Conservation (phyloP, 2,113 vertebrate genomes). For the Oenanthe oenanthe region DNA sequence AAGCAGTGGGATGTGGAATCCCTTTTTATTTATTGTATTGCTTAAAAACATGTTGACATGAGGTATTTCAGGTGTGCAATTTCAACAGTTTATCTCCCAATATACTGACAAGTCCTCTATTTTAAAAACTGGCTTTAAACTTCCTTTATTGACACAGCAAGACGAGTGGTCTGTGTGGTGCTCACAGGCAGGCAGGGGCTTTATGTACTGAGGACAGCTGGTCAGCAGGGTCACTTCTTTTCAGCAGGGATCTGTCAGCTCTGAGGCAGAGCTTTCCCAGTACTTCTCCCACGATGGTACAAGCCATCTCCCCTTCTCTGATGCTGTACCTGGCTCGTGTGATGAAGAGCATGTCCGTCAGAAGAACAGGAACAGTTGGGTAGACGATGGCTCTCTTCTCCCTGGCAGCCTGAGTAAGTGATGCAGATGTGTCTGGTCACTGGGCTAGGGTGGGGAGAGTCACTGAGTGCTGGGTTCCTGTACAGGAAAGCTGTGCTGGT, state of each 20-base stretch:
- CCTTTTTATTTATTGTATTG: background rate
- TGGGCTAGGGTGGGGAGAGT: background rate
- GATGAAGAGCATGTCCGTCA: constrained; percentile 78
- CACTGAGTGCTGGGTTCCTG: background rate
- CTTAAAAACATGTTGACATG: background rate
- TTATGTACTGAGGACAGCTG: accelerated
- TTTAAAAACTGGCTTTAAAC: background rate
- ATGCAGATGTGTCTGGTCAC: background rate
- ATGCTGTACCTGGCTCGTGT: constrained; percentile 74
- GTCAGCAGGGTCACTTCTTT: constrained; percentile 2
- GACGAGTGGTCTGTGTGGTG: background rate
- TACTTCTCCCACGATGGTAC: constrained; percentile 81
- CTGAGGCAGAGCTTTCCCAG: constrained; percentile 88
- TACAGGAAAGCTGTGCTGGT: background rate
- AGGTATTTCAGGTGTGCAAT: background rate
- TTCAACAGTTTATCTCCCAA: background rate
- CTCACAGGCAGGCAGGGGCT: background rate
- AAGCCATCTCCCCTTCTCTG: constrained; percentile 77
- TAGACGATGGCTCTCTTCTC: constrained; percentile 72
- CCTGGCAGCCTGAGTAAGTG: constrained; percentile 62
- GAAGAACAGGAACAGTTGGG: constrained; percentile 74
- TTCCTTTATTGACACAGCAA: background rate
- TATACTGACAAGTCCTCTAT: background rate
- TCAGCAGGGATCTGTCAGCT: constrained; percentile 86
- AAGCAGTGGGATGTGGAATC: background rate